Percentiles rank a stretch among this genome's conserved stretches.
Evolutionary conservation across 2,888 invertebrate genomes (phyloP).

Genomic region (Panorpa germanica): DNA sequence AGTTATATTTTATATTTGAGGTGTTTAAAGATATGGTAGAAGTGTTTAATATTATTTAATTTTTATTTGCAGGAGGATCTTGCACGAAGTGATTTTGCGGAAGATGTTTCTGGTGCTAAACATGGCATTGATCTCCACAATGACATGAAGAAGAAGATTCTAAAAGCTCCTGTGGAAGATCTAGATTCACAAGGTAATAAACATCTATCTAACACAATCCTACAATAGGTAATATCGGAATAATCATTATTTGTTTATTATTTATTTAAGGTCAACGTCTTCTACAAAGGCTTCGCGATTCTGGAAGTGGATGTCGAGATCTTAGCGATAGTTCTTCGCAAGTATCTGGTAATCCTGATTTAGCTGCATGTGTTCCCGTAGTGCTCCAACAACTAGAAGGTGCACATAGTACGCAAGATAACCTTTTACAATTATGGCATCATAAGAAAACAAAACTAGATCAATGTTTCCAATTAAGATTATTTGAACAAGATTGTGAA

Average conservation of each 20-base stretch:
- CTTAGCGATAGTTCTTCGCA: too few relatives aligned
- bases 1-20: too few relatives aligned
- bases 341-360: conserved; percentile 25
- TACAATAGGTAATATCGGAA: too few relatives aligned
- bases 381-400: conserved; percentile 71
- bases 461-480: conserved; percentile 86
- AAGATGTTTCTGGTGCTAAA: conserved; percentile 83
- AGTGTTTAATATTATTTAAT: too few relatives aligned
- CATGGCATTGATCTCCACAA: conserved; percentile 84
- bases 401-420: conserved; percentile 77
- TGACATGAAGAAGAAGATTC: conserved; percentile 83
- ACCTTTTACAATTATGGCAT: conserved; percentile 86
- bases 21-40: too few relatives aligned
- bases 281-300: conserved; percentile 40
- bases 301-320: too few relatives aligned
- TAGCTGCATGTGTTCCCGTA: conserved; percentile 39
- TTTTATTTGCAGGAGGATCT: conserved; percentile 87
- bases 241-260: too few relatives aligned
- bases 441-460: conserved; percentile 87
- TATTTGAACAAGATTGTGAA: conserved; percentile 95
- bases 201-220: too few relatives aligned
- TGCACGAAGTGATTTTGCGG: conserved; percentile 82
- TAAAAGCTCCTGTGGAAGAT: conserved; percentile 86
- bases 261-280: conserved; percentile 42
- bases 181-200: conserved; percentile 73